These are phyloP conservation scores for Arvicanthis niloticus DNA, from an alignment of 2,113 vertebrate genomes.

Conservation along the genomic window DNA sequence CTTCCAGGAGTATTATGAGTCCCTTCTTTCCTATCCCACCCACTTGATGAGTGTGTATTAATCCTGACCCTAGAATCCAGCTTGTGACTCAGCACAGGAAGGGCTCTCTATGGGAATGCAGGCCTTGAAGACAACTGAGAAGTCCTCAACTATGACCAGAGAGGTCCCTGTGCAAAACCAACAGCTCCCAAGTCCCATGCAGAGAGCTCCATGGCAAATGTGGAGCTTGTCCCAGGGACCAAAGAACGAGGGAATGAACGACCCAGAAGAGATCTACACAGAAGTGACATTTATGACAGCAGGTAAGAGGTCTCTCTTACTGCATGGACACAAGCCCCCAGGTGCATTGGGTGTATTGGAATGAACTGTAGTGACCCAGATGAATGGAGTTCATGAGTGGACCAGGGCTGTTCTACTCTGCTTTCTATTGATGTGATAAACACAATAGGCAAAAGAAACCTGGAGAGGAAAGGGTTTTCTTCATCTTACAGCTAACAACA, in stretches of 20 bases:
- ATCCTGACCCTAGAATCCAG: constrained; percentile 1
- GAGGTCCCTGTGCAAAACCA: not conserved
- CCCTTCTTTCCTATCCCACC: not conserved
- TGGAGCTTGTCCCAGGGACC: not conserved
- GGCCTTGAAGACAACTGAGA: not conserved
- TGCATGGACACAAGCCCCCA: not conserved
- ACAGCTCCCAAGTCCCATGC: not conserved
- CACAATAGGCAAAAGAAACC: not conserved
- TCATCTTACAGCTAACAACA: not conserved
- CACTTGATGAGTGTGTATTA: not conserved
- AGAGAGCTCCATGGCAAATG: not conserved
- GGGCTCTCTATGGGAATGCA: not conserved
- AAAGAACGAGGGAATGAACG: not conserved
- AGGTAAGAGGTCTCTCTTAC: not conserved
- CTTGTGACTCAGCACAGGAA: not conserved
- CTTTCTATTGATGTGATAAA: not conserved
- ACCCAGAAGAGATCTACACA: not conserved
- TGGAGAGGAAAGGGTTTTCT: not conserved
- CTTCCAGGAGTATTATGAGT: not conserved
- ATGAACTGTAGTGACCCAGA: too few relatives aligned
- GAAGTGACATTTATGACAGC: not conserved
- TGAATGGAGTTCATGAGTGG: not conserved
- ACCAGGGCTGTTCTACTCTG: not conserved
- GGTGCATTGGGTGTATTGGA: not conserved
- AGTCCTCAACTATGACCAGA: not conserved